phyloP scores from a whole-genome alignment of 2,888 invertebrate species.

The Ommatoiulus sabulosus region DNA sequence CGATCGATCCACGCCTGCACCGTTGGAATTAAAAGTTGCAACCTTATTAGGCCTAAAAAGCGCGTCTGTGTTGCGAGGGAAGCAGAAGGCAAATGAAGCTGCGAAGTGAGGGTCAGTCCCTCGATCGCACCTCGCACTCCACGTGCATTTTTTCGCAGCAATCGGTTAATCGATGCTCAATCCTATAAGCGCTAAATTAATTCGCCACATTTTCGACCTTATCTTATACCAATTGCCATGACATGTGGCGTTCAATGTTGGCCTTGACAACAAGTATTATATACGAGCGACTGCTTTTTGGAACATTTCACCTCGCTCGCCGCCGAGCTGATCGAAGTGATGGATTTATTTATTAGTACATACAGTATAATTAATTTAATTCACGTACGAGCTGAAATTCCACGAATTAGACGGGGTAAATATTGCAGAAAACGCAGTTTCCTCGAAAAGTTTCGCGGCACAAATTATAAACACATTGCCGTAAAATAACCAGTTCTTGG shows the following conservation, averaged over 20 bases:
- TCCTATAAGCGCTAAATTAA: neutral
- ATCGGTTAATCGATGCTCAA: neutral
- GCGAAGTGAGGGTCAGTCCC: constrained; percentile 25
- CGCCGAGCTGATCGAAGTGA: no score
- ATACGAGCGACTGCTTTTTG: neutral
- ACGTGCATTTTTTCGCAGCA: neutral
- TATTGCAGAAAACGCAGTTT: neutral
- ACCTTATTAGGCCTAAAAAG: neutral
- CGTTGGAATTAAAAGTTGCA: neutral
- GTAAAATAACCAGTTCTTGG: no score
- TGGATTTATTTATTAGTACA: neutral
- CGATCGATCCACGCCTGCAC: neutral
- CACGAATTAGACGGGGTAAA: neutral
- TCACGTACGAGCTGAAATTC: neutral
- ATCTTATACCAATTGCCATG: constrained; percentile 3
- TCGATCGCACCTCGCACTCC: neutral
- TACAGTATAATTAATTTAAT: neutral
- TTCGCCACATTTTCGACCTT: neutral
- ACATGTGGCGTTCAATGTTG: neutral
- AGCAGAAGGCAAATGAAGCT: neutral
- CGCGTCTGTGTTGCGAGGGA: neutral
- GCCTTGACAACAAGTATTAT: neutral
- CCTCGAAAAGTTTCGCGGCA: neutral
- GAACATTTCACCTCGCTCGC: no score
- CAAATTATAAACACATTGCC: neutral